These are phyloP conservation scores for Lithophane semibrunnea DNA, from an alignment of 2,888 invertebrate species.

Conservation along the genomic window DNA sequence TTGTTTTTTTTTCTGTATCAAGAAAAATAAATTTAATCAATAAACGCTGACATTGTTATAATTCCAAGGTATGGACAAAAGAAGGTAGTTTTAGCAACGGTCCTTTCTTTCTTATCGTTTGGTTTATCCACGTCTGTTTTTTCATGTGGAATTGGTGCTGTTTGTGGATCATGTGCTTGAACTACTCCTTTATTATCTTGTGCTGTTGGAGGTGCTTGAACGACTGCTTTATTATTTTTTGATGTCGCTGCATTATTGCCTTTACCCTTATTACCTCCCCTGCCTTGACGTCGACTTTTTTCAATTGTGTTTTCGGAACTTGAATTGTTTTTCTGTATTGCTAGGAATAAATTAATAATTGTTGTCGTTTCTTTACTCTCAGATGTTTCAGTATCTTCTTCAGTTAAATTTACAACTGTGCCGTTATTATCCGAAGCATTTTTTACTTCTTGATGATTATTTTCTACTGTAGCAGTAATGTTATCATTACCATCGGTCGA, in stretches of 20 bases:
- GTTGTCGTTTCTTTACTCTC: conserved; percentile 1
- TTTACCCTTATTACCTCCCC: no score
- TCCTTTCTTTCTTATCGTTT: conserved; percentile 38
- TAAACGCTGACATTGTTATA: conserved; percentile 74
- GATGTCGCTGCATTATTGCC: no score
- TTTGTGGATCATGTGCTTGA: no score
- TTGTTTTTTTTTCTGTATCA: no score
- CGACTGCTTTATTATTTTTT: no score
- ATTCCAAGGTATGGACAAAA: conserved; percentile 84
- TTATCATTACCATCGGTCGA: neutral
- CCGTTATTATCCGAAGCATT: neutral
- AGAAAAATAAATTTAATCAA: conserved; percentile 62
- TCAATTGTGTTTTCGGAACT: neutral
- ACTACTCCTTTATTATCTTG: no score
- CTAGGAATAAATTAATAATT: neutral
- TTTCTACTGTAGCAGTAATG: neutral
- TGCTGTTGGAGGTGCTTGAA: no score
- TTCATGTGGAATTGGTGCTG: no score
- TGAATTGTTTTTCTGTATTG: conserved; percentile 8
- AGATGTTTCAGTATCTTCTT: neutral
- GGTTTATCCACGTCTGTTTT: neutral
- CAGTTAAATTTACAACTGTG: neutral
- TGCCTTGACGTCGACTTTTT: neutral
- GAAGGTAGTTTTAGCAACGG: conserved; percentile 74
- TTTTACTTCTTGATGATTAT: neutral